Evolutionary conservation across 2,888 invertebrate genomes (phyloP).

Genomic region (Anoplius nigerrimus): DNA sequence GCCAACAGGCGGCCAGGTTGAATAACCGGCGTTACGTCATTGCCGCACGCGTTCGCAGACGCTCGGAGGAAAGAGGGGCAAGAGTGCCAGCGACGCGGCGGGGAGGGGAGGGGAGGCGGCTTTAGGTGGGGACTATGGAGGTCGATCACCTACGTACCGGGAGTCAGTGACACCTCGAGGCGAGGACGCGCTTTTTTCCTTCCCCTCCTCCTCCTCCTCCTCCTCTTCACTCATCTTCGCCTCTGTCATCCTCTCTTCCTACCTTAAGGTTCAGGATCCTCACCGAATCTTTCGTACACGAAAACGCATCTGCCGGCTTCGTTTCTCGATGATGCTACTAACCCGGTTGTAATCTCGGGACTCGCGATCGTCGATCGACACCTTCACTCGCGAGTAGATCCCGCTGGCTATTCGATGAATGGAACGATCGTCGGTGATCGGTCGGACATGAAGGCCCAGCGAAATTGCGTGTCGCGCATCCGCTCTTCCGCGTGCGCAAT

Average conservation of each 20-base stretch:
- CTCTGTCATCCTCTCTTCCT: slow-evolving; percentile 9
- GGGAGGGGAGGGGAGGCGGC: slow-evolving; percentile 50
- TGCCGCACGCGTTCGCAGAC: slow-evolving; percentile 62
- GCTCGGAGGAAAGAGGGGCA: slow-evolving; percentile 46
- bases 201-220: slow-evolving; percentile 10
- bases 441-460: no score
- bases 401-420: no score
- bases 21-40: slow-evolving; percentile 75
- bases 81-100: slow-evolving; percentile 45
- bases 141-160: slow-evolving; percentile 74
- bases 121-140: slow-evolving; percentile 67
- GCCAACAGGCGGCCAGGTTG: slow-evolving; percentile 66
- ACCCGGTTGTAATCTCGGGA: no score
- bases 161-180: slow-evolving; percentile 74
- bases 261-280: no score
- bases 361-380: no score
- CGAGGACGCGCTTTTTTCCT: slow-evolving; percentile 57
- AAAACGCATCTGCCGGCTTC: background rate
- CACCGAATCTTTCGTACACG: slow-evolving; percentile 21
- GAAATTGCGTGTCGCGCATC: background rate
- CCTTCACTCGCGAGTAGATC: no score
- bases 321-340: background rate
- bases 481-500: slow-evolving; percentile 1
- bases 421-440: background rate
- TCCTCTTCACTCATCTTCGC: slow-evolving; percentile 3